phyloP scores from a whole-genome alignment of 2,113 vertebrate genomes.

The Clarias batrachus region DNA sequence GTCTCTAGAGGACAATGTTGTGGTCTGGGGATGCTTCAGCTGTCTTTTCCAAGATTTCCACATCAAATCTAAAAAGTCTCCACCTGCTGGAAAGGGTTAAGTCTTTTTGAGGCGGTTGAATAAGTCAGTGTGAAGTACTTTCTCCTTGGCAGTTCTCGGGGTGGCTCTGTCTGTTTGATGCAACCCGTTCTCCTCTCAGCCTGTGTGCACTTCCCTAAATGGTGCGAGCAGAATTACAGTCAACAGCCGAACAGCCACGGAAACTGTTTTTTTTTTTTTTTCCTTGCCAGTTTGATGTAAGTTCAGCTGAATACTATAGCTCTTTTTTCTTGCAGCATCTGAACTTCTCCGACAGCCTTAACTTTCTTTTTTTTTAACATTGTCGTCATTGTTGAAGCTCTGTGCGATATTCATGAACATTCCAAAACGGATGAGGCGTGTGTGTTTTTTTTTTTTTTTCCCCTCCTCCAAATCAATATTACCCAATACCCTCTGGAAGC shows the following conservation, averaged over 20 bases:
- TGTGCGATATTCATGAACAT: not conserved
- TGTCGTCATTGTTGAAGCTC: not conserved
- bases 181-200: conserved; percentile 4
- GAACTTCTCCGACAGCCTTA: not conserved
- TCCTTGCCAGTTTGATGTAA: not conserved
- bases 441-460: not conserved
- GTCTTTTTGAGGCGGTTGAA: not conserved
- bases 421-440: too few relatives aligned
- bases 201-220: conserved; percentile 20
- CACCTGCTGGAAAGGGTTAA: not conserved
- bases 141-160: not conserved
- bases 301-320: not conserved
- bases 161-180: conserved; percentile 2
- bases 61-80: not conserved
- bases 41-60: not conserved
- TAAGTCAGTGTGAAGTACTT: not conserved
- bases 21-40: too few relatives aligned
- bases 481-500: not conserved
- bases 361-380: not conserved
- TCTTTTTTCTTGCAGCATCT: not conserved
- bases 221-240: not conserved
- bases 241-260: not conserved
- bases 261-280: not conserved
- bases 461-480: not conserved
- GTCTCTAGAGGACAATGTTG: too few relatives aligned